A percentile compares a stretch with the other conserved stretches of the same genome.
phyloP scores from a whole-genome alignment of 2,888 invertebrate genomes.

The Timema podura region DNA sequence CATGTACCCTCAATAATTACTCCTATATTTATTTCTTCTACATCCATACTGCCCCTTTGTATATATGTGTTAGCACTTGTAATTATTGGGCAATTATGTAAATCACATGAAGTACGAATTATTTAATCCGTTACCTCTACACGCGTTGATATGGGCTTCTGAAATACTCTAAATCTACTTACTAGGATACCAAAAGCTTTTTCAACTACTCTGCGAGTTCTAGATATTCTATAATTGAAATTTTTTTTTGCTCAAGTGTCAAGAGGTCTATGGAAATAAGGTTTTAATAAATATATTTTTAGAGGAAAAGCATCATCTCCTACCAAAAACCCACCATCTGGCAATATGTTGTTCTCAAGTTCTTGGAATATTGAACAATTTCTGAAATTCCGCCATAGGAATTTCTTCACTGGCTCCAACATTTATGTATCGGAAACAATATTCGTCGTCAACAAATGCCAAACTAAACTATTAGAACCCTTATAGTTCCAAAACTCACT shows the following conservation, averaged over 20 bases:
- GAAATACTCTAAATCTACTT: constrained; percentile 4
- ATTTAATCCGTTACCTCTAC: background rate
- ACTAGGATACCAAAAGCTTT: background rate
- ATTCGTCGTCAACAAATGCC: background rate
- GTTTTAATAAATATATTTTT: constrained; percentile 3
- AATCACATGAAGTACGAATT: background rate
- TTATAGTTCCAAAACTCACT: background rate
- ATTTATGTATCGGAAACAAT: constrained; percentile 4
- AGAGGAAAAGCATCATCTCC: background rate
- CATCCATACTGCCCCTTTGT: background rate
- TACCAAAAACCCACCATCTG: background rate
- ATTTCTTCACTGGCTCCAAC: background rate
- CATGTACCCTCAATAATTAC: background rate
- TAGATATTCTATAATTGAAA: constrained; percentile 4
- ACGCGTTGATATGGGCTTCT: background rate
- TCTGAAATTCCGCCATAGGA: background rate
- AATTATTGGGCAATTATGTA: background rate
- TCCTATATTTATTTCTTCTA: background rate
- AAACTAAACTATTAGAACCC: constrained; percentile 1
- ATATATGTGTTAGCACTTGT: background rate
- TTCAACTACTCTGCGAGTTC: background rate
- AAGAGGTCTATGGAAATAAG: background rate
- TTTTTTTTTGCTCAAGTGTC: background rate
- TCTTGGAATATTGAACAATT: background rate
- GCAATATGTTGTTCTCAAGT: background rate